These are phyloP conservation scores for Centruroides sculpturatus DNA, from an alignment of 1,140 invertebrate genomes.

Conservation along the genomic window DNA sequence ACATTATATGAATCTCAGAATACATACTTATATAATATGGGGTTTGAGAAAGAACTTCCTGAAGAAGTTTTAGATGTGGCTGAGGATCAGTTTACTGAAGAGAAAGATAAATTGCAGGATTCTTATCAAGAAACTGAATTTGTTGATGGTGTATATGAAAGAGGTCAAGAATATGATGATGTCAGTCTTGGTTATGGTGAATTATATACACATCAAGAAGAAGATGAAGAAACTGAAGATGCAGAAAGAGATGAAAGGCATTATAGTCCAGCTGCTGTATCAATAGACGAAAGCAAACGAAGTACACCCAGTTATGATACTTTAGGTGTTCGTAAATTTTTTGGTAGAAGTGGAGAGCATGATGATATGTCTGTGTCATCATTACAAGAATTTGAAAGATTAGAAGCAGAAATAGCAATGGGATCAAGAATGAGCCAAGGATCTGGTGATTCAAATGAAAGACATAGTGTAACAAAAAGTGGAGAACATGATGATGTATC, in stretches of 20 bases:
- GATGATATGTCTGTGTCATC: conserved; percentile 24
- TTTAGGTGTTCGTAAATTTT: conserved; percentile 4
- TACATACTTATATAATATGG: background rate
- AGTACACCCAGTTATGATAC: conserved; percentile 12
- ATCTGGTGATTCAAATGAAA: conserved; percentile 17
- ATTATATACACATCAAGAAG: conserved; percentile 41
- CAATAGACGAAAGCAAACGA: conserved; percentile 51
- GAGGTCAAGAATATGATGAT: conserved; percentile 10
- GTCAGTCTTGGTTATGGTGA: conserved; percentile 20
- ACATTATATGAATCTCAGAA: too few relatives aligned
- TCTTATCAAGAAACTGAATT: conserved; percentile 9
- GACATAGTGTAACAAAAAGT: conserved; percentile 31
- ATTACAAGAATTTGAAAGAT: conserved; percentile 33
- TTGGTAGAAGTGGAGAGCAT: conserved; percentile 10
- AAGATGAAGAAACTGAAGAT: conserved; percentile 29
- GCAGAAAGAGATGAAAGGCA: conserved; percentile 26
- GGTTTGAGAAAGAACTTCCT: background rate
- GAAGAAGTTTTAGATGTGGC: background rate
- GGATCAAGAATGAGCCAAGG: conserved; percentile 8
- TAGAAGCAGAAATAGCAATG: conserved; percentile 28
- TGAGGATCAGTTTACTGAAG: background rate
- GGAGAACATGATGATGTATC: conserved; percentile 78
- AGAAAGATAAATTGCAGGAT: background rate
- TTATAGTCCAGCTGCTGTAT: conserved; percentile 22
- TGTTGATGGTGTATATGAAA: conserved; percentile 1